Evolutionary conservation across 2,797 vertebrate species (phyloP).

Genomic region (Limosa lapponica): DNA sequence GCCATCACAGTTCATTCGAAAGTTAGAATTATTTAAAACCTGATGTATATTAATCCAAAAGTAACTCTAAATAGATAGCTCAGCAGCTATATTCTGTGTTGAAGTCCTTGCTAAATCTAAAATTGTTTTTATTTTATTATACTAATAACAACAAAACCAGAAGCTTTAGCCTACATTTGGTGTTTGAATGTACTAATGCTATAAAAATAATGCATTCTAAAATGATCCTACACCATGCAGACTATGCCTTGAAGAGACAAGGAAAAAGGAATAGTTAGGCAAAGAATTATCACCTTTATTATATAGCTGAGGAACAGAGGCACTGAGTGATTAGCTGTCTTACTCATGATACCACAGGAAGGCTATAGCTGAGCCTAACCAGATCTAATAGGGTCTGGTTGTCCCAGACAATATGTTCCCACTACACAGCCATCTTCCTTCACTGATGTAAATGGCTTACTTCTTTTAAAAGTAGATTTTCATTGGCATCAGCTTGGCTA

Average conservation of each 20-base stretch:
- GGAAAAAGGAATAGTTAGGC: background rate
- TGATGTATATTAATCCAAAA: background rate
- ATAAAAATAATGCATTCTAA: background rate
- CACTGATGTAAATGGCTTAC: background rate
- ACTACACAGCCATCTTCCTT: background rate
- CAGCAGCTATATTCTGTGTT: background rate
- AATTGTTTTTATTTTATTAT: background rate
- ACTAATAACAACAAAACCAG: background rate
- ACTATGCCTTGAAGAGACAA: background rate
- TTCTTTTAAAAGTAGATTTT: conserved; percentile 31
- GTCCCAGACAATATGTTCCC: background rate
- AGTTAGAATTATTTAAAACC: background rate
- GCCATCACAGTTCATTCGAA: background rate
- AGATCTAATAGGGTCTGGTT: background rate
- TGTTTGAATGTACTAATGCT: background rate
- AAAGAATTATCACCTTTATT: background rate
- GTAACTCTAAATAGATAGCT: background rate
- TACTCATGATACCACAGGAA: background rate
- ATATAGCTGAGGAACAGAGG: background rate
- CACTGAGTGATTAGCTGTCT: background rate
- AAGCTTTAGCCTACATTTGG: background rate
- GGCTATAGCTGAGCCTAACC: background rate
- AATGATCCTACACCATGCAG: background rate
- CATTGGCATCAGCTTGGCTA: background rate
- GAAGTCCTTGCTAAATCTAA: background rate